These are phyloP conservation scores for Gnathonemus longibarbis DNA, from an alignment of 2,113 vertebrate genomes.

Conservation along the genomic window DNA sequence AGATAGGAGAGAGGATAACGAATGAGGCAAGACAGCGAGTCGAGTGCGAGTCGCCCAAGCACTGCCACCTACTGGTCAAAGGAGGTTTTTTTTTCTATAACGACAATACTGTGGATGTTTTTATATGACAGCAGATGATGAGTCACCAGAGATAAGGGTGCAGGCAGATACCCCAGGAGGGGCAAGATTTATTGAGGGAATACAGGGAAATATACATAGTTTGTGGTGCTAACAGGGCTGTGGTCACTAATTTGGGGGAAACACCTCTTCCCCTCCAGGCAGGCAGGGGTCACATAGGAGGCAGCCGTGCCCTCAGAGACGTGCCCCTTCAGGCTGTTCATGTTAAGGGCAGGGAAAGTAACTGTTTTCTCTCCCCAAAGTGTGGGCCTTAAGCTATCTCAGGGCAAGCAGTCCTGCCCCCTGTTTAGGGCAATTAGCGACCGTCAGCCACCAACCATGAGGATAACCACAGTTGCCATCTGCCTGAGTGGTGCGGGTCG, in stretches of 20 bases:
- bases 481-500: background rate
- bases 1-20: background rate
- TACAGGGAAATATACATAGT: background rate
- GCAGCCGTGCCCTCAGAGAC: background rate
- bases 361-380: background rate
- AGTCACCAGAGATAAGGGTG: background rate
- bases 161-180: background rate
- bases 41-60: background rate
- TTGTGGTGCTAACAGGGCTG: background rate
- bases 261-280: background rate
- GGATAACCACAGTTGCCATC: background rate
- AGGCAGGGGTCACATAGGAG: background rate
- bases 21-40: background rate
- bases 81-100: background rate
- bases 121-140: background rate
- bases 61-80: conserved; percentile 23
- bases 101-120: background rate
- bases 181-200: background rate
- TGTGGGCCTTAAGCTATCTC: background rate
- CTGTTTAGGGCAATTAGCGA: background rate
- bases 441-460: background rate
- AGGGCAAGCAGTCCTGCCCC: background rate
- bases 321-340: background rate
- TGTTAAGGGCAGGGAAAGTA: background rate
- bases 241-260: background rate